Conservation (phyloP, 2,888 invertebrate genomes). For the Conops quadrifasciatus region DNA sequence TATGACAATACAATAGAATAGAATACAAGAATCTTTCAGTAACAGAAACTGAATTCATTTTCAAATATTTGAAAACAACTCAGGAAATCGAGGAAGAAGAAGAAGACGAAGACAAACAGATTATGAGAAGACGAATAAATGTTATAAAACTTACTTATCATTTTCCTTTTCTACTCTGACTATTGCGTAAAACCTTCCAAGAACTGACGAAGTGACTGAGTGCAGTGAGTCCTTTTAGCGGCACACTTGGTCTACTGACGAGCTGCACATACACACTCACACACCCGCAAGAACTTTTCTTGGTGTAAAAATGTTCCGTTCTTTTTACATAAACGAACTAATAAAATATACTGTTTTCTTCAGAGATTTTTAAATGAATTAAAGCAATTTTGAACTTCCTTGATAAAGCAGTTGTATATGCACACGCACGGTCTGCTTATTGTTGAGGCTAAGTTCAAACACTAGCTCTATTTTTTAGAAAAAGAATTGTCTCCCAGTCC, state of each 20-base stretch:
- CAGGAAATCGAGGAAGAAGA: not conserved
- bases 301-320: too few species aligned
- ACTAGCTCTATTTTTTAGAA: not conserved
- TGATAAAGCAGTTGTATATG: too few species aligned
- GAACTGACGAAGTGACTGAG: not conserved
- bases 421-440: too few species aligned
- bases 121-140: not conserved
- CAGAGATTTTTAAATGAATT: too few species aligned
- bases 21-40: too few species aligned
- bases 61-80: not conserved
- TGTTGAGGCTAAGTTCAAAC: conserved; percentile 1
- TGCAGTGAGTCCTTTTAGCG: too few species aligned
- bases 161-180: conserved; percentile 38
- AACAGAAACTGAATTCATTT: too few species aligned
- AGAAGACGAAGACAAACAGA: not conserved
- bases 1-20: too few species aligned
- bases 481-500: too few species aligned
- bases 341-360: too few species aligned
- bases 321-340: too few species aligned
- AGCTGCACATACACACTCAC: not conserved
- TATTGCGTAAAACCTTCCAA: conserved; percentile 41
- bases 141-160: conserved; percentile 45
- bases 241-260: not conserved
- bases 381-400: not conserved
- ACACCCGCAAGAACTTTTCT: not conserved